A percentile compares a stretch with the other conserved stretches of the same genome.
Conservation (phyloP, 2,797 vertebrate genomes). For the Neolamprologus multifasciatus region DNA sequence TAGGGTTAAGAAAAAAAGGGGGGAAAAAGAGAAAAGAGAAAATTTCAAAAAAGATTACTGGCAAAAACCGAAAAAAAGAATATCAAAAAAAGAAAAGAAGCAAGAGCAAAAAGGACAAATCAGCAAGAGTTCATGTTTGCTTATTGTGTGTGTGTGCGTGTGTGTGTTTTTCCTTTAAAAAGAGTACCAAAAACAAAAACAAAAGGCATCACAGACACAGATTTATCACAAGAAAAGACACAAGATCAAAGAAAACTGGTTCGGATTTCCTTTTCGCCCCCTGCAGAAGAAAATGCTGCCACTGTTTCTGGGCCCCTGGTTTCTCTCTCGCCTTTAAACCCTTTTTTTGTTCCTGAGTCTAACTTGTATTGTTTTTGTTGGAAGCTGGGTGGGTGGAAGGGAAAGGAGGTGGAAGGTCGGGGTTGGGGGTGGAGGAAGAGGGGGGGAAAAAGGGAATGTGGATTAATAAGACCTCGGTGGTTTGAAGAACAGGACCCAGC, state of each 20-base stretch:
- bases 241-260: constrained; percentile 71
- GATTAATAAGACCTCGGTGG: constrained; percentile 34
- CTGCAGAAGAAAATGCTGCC: constrained; percentile 51
- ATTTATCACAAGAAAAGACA: constrained; percentile 79
- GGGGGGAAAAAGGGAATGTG: constrained; percentile 14
- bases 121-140: constrained; percentile 71
- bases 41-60: constrained; percentile 85
- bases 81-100: constrained; percentile 82
- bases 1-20: constrained; percentile 91
- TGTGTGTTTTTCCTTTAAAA: constrained; percentile 41
- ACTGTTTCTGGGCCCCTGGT: constrained; percentile 14
- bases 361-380: neutral
- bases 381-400: neutral
- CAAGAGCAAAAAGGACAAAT: constrained; percentile 81
- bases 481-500: constrained; percentile 68
- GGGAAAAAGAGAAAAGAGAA: constrained; percentile 90
- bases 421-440: neutral
- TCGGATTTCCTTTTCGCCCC: constrained; percentile 25
- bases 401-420: neutral
- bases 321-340: constrained; percentile 25
- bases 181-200: constrained; percentile 74
- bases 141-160: constrained; percentile 17
- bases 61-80: constrained; percentile 77
- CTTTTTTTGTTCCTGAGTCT: constrained; percentile 4
- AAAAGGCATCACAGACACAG: constrained; percentile 77